A percentile compares a stretch with the other conserved stretches of the same genome.
phyloP scores from a whole-genome alignment of 2,113 vertebrate genomes.

The Rhinoptilus africanus region DNA sequence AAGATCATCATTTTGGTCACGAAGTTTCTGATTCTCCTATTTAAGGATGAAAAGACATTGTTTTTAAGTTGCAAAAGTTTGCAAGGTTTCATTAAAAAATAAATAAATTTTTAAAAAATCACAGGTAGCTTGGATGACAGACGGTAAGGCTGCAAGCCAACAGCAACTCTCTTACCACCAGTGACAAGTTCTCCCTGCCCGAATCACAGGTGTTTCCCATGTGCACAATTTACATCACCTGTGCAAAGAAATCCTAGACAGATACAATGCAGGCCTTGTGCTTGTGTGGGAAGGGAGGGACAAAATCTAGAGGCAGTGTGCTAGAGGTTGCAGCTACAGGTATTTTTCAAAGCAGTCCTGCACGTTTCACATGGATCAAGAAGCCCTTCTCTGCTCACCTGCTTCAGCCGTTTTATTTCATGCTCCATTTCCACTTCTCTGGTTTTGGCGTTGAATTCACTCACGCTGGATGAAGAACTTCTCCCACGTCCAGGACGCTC shows the following conservation, averaged over 20 bases:
- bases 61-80: background rate
- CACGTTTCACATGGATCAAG: background rate
- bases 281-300: background rate
- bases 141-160: background rate
- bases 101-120: background rate
- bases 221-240: background rate
- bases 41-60: background rate
- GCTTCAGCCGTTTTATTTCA: constrained; percentile 92
- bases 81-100: background rate
- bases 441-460: constrained; percentile 85
- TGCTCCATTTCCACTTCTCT: constrained; percentile 94
- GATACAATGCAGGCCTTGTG: fast-evolving
- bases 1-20: constrained; percentile 94
- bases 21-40: constrained; percentile 94
- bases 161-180: background rate
- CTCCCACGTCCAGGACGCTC: constrained; percentile 84
- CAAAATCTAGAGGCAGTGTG: background rate
- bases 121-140: background rate
- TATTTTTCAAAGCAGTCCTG: background rate
- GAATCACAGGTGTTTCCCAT: background rate
- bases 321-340: background rate
- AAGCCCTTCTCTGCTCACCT: constrained; percentile 73
- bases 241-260: background rate
- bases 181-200: background rate
- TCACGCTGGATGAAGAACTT: constrained; percentile 78